Evolutionary conservation across 2,888 invertebrate species (phyloP).

Genomic region (Calliphora vomitoria): DNA sequence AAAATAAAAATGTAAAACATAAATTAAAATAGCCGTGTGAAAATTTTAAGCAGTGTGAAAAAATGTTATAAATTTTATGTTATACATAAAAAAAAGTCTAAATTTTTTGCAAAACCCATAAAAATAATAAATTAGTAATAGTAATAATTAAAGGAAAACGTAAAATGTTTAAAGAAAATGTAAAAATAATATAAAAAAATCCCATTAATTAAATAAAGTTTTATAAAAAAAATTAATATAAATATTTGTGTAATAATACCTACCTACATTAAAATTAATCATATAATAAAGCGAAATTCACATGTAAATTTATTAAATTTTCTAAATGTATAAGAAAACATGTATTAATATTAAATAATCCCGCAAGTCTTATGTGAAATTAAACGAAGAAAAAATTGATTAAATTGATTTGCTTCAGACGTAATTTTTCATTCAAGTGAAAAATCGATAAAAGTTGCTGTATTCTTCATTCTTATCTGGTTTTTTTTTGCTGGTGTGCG

Average conservation of each 20-base stretch:
- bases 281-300: slow-evolving; percentile 12
- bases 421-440: slow-evolving; percentile 73
- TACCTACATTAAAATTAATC: not conserved
- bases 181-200: not conserved
- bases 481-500: slow-evolving; percentile 53
- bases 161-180: not conserved
- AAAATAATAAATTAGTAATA: not conserved
- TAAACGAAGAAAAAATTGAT: slow-evolving; percentile 23
- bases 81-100: slow-evolving; percentile 67
- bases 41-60: slow-evolving; percentile 38
- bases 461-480: slow-evolving; percentile 71
- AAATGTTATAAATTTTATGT: slow-evolving; percentile 56
- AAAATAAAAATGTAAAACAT: not conserved
- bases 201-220: not conserved
- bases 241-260: not conserved
- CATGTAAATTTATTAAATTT: slow-evolving; percentile 41
- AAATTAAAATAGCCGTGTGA: not conserved
- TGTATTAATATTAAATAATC: slow-evolving; percentile 32
- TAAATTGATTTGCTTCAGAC: slow-evolving; percentile 63
- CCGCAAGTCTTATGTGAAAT: slow-evolving; percentile 8
- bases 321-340: not conserved
- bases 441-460: slow-evolving; percentile 78
- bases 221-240: slow-evolving; percentile 2
- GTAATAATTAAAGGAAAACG: slow-evolving; percentile 3
- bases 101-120: slow-evolving; percentile 3